Percentiles rank a stretch among this genome's conserved stretches.
These are phyloP conservation scores for Drosophila lowei DNA, from an alignment of 1,140 invertebrate species.

Conservation along the genomic window DNA sequence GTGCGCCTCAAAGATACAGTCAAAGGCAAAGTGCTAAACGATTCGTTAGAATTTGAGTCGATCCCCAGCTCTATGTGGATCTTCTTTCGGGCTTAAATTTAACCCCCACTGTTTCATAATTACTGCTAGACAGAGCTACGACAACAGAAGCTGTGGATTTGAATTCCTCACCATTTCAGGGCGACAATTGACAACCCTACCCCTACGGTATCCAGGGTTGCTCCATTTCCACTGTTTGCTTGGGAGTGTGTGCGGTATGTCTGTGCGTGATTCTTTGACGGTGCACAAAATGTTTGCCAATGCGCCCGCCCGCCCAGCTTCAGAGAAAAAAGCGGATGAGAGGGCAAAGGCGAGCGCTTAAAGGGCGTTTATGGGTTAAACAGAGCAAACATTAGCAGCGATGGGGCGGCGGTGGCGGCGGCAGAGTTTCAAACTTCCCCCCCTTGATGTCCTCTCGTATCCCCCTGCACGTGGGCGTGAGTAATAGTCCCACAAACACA, in stretches of 20 bases:
- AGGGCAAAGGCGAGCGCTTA: constrained; percentile 34
- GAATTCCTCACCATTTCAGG: too few relatives aligned
- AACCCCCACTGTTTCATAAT: too few relatives aligned
- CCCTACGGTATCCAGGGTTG: constrained; percentile 42
- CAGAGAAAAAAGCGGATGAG: constrained; percentile 6
- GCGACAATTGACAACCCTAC: constrained; percentile 19
- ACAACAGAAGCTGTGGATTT: too few relatives aligned
- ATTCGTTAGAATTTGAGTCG: too few relatives aligned
- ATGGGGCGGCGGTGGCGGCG: neutral
- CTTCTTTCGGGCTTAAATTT: too few relatives aligned
- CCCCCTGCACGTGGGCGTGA: constrained; percentile 58
- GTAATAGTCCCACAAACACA: constrained; percentile 42
- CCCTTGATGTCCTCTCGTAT: constrained; percentile 16
- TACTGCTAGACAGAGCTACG: too few relatives aligned
- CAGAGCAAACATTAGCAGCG: constrained; percentile 67
- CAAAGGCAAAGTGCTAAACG: too few relatives aligned
- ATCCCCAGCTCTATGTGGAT: too few relatives aligned
- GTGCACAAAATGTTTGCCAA: constrained; percentile 49
- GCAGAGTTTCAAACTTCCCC: constrained; percentile 48
- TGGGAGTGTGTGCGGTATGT: neutral
- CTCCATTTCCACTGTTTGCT: constrained; percentile 41
- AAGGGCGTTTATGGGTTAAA: constrained; percentile 75
- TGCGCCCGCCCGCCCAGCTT: constrained; percentile 4
- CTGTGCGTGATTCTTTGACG: constrained; percentile 53
- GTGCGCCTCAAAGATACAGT: too few relatives aligned